A percentile compares a stretch with the other conserved stretches of the same genome.
These are phyloP conservation scores for Gallinago undulata DNA, from an alignment of 2,113 vertebrate species.

Conservation along the genomic window DNA sequence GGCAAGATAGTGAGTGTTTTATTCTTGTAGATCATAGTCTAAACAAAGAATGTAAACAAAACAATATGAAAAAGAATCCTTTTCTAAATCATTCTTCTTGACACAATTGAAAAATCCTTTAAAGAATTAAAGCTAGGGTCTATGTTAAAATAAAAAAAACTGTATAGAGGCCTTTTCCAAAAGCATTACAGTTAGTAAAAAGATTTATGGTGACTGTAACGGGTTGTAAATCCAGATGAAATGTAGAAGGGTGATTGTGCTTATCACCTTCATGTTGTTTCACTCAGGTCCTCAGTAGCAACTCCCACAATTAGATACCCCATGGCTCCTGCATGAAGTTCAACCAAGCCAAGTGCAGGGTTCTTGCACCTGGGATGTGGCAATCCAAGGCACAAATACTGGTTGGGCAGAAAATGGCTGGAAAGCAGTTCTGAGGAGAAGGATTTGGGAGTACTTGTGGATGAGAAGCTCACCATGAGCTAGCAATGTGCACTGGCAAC, in stretches of 20 bases:
- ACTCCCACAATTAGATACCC: rapidly evolving
- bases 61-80: background rate
- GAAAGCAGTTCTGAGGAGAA: too few relatives aligned
- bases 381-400: too few relatives aligned
- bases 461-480: too few relatives aligned
- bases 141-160: background rate
- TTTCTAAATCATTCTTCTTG: background rate
- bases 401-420: too few relatives aligned
- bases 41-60: background rate
- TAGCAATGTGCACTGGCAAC: too few relatives aligned
- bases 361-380: too few relatives aligned
- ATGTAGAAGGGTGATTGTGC: background rate
- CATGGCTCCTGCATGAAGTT: background rate
- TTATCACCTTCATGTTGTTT: background rate
- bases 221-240: background rate
- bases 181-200: background rate
- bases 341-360: too few relatives aligned
- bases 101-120: background rate
- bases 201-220: background rate
- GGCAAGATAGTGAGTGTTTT: background rate
- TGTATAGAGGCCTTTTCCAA: background rate
- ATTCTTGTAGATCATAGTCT: background rate
- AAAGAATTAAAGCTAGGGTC: background rate
- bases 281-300: background rate
- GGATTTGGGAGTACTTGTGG: too few relatives aligned